phyloP scores from a whole-genome alignment of 2,113 vertebrate species.

The Otocyon megalotis region DNA sequence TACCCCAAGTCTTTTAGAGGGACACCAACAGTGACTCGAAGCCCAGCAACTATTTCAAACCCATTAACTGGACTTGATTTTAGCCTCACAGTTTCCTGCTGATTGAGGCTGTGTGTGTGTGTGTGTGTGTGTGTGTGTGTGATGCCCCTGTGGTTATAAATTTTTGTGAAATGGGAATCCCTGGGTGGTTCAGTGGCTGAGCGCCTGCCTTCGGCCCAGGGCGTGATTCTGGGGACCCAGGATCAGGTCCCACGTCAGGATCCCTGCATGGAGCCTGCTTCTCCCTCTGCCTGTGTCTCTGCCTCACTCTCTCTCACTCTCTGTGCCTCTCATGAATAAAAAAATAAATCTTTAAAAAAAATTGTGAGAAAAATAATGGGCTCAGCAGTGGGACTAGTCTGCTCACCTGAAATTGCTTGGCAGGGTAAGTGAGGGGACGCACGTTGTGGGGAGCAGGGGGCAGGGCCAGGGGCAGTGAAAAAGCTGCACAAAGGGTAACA shows the following conservation, averaged over 20 bases:
- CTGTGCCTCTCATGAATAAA: no score
- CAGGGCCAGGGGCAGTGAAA: neutral
- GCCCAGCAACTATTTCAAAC: conserved; percentile 47
- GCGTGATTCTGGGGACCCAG: no score
- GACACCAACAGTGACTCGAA: neutral
- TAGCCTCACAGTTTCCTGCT: neutral
- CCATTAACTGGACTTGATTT: neutral
- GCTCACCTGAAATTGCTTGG: neutral
- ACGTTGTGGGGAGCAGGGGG: neutral
- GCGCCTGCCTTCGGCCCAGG: no score
- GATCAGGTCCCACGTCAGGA: no score
- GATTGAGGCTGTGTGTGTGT: neutral
- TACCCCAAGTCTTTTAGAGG: neutral
- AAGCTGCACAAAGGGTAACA: no score
- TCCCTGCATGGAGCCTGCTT: no score
- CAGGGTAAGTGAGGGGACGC: neutral
- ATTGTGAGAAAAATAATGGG: neutral
- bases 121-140: neutral
- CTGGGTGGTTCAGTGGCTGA: no score
- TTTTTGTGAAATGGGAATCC: neutral
- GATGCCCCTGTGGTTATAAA: neutral
- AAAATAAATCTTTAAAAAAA: no score
- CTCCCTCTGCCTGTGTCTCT: no score
- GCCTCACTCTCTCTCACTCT: no score
- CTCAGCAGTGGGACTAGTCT: neutral